Percentiles rank a stretch among this genome's conserved stretches.
Evolutionary conservation across 2,113 vertebrate species (phyloP).

Genomic region (Takifugu bimaculatus): DNA sequence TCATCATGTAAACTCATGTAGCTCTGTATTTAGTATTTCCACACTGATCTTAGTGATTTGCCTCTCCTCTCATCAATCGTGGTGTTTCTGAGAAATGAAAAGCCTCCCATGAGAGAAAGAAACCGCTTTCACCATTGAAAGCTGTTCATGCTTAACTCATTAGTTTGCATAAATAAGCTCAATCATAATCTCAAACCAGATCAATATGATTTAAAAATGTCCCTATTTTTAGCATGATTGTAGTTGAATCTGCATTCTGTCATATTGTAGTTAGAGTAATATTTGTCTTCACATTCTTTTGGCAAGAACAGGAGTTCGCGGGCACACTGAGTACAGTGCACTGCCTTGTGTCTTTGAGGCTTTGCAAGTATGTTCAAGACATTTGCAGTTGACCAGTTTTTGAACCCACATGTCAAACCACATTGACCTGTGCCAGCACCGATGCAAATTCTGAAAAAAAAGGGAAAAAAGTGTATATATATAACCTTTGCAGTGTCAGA

Average conservation of each 20-base stretch:
- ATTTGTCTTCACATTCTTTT: slow-evolving; percentile 2
- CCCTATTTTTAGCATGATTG: too few relatives aligned
- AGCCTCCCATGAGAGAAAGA: too few relatives aligned
- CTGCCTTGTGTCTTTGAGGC: background rate
- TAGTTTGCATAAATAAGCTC: too few relatives aligned
- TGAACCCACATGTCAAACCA: slow-evolving; percentile 2
- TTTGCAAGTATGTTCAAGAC: background rate
- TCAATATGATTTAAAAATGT: too few relatives aligned
- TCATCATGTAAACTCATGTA: slow-evolving; percentile 19
- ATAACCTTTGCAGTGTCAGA: background rate
- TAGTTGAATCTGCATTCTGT: too few relatives aligned
- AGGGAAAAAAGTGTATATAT: too few relatives aligned
- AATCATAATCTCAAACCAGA: too few relatives aligned
- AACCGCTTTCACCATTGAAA: too few relatives aligned
- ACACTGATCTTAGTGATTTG: slow-evolving; percentile 17
- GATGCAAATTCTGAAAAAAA: background rate
- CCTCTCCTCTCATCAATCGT: background rate
- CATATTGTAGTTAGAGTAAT: background rate
- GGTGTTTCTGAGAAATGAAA: background rate
- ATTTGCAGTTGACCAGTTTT: slow-evolving; percentile 6
- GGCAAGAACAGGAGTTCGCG: slow-evolving; percentile 1
- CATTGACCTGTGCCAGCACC: background rate
- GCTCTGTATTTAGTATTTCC: slow-evolving; percentile 26
- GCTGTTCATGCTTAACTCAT: too few relatives aligned
- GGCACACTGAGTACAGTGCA: background rate